These are phyloP conservation scores for Panthera leo DNA, from an alignment of 2,113 vertebrate species.

Conservation along the genomic window DNA sequence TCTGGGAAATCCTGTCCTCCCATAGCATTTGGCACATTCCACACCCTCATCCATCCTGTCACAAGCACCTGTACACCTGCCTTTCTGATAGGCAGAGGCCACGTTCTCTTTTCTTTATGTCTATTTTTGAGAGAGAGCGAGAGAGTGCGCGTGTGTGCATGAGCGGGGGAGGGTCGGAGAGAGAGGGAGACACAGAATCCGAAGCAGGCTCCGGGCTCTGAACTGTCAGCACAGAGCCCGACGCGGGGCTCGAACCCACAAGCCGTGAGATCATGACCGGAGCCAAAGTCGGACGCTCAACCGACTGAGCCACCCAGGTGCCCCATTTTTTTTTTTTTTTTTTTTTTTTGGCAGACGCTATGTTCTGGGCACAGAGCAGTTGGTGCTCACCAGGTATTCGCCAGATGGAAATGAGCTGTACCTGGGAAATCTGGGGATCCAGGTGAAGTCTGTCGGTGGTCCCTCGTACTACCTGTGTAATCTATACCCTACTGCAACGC, in stretches of 20 bases:
- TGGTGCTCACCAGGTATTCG: accelerated
- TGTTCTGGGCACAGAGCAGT: not conserved
- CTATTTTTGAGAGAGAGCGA: no score
- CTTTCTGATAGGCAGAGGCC: not conserved
- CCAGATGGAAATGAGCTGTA: not conserved
- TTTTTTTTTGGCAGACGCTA: not conserved
- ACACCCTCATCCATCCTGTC: accelerated
- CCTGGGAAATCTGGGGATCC: not conserved
- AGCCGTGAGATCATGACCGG: no score
- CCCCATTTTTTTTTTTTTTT: no score
- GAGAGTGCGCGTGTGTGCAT: no score
- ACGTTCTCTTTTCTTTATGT: accelerated
- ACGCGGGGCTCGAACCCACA: no score
- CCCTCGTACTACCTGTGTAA: not conserved
- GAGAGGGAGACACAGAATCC: no score
- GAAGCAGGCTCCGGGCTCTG: no score
- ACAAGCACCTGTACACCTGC: no score
- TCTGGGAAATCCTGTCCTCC: not conserved
- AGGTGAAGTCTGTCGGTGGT: not conserved
- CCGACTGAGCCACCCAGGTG: no score
- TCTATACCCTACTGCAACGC: accelerated
- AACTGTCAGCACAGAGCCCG: no score
- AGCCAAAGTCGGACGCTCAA: no score
- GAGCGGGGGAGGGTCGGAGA: no score
- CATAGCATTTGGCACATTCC: accelerated